Conservation (phyloP, 1,140 invertebrate species). For the Ips typographus region DNA sequence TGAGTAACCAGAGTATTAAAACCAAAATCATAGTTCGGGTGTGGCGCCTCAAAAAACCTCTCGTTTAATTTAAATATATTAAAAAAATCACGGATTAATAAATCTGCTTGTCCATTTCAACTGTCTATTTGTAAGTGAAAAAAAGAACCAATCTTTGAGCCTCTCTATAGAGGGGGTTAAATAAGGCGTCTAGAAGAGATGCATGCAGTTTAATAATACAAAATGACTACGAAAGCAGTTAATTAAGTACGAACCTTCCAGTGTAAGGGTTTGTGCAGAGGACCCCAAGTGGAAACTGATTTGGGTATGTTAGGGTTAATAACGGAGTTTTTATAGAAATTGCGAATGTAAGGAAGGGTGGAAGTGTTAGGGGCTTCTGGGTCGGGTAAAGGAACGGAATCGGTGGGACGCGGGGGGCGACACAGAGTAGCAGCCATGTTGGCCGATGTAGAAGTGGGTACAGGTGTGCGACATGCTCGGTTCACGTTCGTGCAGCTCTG, state of each 20-base stretch:
- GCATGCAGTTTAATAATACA: slow-evolving; percentile 30
- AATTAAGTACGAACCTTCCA: slow-evolving; percentile 62
- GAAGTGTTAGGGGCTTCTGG: slow-evolving; percentile 51
- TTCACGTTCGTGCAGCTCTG: slow-evolving; percentile 52
- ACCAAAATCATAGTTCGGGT: no score
- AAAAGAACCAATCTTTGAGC: neutral
- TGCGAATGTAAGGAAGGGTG: slow-evolving; percentile 60
- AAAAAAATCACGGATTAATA: no score
- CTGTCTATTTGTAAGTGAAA: neutral
- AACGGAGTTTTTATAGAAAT: slow-evolving; percentile 56
- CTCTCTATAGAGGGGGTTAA: neutral
- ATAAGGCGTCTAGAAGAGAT: neutral
- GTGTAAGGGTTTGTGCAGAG: slow-evolving; percentile 66
- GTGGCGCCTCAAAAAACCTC: no score
- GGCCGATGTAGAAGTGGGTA: slow-evolving; percentile 50
- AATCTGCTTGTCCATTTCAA: neutral
- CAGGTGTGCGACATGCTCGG: slow-evolving; percentile 48
- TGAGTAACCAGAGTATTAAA: no score
- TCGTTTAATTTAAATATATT: no score
- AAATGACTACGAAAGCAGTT: slow-evolving; percentile 38
- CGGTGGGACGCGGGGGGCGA: slow-evolving; percentile 41
- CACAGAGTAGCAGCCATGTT: slow-evolving; percentile 53
- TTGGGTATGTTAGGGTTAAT: slow-evolving; percentile 63
- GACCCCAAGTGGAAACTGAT: slow-evolving; percentile 66
- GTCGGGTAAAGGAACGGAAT: slow-evolving; percentile 44